phyloP scores from a whole-genome alignment of 2,113 vertebrate genomes.

The Nothobranchius kuhntae region DNA sequence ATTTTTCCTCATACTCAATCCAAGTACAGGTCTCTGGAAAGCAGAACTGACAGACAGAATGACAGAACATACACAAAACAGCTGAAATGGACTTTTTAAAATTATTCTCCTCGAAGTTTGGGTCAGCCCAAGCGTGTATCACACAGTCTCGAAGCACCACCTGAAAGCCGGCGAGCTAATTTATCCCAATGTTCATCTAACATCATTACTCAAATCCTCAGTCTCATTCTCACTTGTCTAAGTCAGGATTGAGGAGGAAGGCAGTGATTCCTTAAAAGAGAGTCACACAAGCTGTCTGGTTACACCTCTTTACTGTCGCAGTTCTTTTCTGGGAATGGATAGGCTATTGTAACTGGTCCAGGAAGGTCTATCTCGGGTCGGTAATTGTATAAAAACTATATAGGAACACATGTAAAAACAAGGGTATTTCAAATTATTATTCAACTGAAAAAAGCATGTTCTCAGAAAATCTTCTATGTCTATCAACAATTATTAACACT shows the following conservation, averaged over 20 bases:
- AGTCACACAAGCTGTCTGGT: slow-evolving; percentile 35
- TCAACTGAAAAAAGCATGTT: slow-evolving; percentile 84
- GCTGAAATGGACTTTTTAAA: slow-evolving; percentile 68
- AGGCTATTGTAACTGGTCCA: slow-evolving; percentile 58
- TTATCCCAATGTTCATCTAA: slow-evolving; percentile 36
- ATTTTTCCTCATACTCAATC: slow-evolving; percentile 75
- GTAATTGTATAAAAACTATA: slow-evolving; percentile 82
- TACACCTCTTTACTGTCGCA: slow-evolving; percentile 25
- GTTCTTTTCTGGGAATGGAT: slow-evolving; percentile 50
- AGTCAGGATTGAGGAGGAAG: slow-evolving; percentile 65
- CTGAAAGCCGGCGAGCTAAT: slow-evolving; percentile 58
- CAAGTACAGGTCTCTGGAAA: slow-evolving; percentile 75
- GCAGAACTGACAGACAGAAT: slow-evolving; percentile 73
- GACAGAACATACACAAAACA: slow-evolving; percentile 75
- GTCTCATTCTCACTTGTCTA: slow-evolving; percentile 51
- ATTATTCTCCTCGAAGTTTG: slow-evolving; percentile 48
- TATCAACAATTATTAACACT: slow-evolving; percentile 98
- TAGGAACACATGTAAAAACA: slow-evolving; percentile 83
- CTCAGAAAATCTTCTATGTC: slow-evolving; percentile 95
- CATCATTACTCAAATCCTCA: slow-evolving; percentile 26
- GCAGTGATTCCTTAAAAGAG: slow-evolving; percentile 67
- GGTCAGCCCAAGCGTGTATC: slow-evolving; percentile 55
- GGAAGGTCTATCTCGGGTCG: slow-evolving; percentile 62
- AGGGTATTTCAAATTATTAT: slow-evolving; percentile 63
- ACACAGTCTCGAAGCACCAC: slow-evolving; percentile 58